A percentile compares a stretch with the other conserved stretches of the same genome.
phyloP scores from a whole-genome alignment of 1,140 invertebrate species.

The Neodiprion lecontei region DNA sequence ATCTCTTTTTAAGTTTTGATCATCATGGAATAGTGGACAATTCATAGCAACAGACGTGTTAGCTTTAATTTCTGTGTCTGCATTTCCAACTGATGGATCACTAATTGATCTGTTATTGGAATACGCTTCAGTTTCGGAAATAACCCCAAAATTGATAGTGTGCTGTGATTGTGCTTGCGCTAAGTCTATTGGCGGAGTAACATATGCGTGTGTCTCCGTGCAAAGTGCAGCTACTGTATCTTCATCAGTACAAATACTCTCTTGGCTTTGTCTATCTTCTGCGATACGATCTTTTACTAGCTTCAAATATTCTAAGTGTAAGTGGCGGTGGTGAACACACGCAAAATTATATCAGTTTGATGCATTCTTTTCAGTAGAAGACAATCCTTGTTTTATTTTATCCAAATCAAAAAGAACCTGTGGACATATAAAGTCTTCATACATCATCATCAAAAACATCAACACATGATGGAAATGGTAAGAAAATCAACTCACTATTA shows the following conservation, averaged over 20 bases:
- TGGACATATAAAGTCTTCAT: conserved; percentile 28
- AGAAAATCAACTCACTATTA: neutral
- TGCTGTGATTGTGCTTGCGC: conserved; percentile 32
- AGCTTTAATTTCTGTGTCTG: neutral
- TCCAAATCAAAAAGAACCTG: conserved; percentile 65
- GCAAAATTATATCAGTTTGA: conserved; percentile 60
- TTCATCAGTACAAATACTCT: conserved; percentile 23
- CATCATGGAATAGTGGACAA: neutral
- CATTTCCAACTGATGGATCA: neutral
- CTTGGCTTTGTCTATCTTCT: conserved; percentile 18
- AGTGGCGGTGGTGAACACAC: conserved; percentile 57
- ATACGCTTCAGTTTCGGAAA: conserved; percentile 2
- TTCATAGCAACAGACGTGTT: neutral
- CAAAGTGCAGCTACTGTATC: conserved; percentile 29
- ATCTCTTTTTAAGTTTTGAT: neutral
- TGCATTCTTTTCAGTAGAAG: conserved; percentile 42
- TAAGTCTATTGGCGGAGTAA: conserved; percentile 28
- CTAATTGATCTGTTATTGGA: neutral
- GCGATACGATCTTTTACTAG: conserved; percentile 32
- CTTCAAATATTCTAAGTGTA: conserved; percentile 45
- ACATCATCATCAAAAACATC: conserved; percentile 10
- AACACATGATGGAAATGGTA: conserved; percentile 8
- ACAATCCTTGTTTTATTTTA: conserved; percentile 55
- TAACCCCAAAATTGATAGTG: conserved; percentile 10
- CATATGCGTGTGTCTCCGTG: conserved; percentile 57